Base-by-base conservation (phyloP, 2,113 vertebrate genomes). In the Thinocorus orbignyianus region DNA sequence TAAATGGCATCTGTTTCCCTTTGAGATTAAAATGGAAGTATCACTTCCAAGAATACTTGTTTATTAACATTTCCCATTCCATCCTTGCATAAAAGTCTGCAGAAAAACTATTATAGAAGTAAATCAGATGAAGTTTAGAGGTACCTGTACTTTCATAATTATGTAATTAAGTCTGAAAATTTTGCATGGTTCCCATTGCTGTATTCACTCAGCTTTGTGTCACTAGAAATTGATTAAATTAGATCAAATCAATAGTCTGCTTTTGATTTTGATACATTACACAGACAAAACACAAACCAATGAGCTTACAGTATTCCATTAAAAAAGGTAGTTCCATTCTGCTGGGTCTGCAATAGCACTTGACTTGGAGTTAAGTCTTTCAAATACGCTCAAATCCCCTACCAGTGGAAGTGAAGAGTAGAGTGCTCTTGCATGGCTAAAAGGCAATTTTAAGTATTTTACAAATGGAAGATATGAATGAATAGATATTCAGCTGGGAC, bases 201-300 rank as follows among this genome's bases (percentile, higher is more conserved):
- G 25, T 62, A 57, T 60, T 61, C 91, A n/a, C 16, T 82, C 66
- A 66, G 15, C 9, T 76, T 78, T 82, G 26, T 65, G 44, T 68
- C 49, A 37, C 49, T 70, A 91, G 54, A 80, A 95, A 89, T 42
- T 1, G 37, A 76, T 94, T 90, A 69, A 85, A 81, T 74, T 30
- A 49, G 24, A 87, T 74, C 28, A 83, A 70, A 81, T 51, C 17
- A 81, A 44, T 51, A 66, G 12, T 35, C 35, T 81, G 33, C 6
- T 31, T 92, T 76, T 80, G 20, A 66, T 82, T 91, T 90, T 90
- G 54, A 52, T 3, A 5, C 26, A 49, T 24, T 58, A 13, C 44
- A 91, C 37, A 69, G 61, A 49, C 39, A 94, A 82, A 87, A 60
- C 24, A 85, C 8, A 69, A 84, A 85, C 33, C 17, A 6, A 35